A percentile compares a stretch with the other conserved stretches of the same genome.
Conservation (phyloP, 2,888 invertebrate genomes). For the Chelonus formosanus region DNA sequence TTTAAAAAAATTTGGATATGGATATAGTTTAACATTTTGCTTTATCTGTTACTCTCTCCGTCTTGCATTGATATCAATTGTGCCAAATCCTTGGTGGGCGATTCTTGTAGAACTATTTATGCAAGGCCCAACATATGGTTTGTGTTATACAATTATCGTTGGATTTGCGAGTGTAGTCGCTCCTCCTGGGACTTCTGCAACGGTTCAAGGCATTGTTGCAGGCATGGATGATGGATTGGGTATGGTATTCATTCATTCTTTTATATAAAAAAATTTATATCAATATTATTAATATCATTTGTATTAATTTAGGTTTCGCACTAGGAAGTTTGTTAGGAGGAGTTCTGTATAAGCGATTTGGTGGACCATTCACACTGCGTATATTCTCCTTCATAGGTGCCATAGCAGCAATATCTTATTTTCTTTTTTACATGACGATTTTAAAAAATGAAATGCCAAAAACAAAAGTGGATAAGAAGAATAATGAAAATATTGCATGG, state of each 20-base stretch:
- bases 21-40: slow-evolving; percentile 79
- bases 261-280: slow-evolving; percentile 7
- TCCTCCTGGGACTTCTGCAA: slow-evolving; percentile 79
- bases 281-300: slow-evolving; percentile 5
- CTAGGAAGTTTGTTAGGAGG: slow-evolving; percentile 81
- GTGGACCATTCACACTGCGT: slow-evolving; percentile 70
- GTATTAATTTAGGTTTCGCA: slow-evolving; percentile 72
- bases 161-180: slow-evolving; percentile 69
- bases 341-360: slow-evolving; percentile 72
- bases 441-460: slow-evolving; percentile 56
- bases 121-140: slow-evolving; percentile 88
- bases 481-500: slow-evolving; percentile 46
- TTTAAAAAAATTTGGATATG: slow-evolving; percentile 80
- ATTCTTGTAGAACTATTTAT: slow-evolving; percentile 81
- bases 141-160: slow-evolving; percentile 85
- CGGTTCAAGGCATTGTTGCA: slow-evolving; percentile 85
- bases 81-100: slow-evolving; percentile 83
- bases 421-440: slow-evolving; percentile 62
- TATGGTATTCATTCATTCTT: slow-evolving; percentile 50
- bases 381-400: slow-evolving; percentile 66
- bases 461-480: slow-evolving; percentile 32
- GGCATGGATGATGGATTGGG: slow-evolving; percentile 90
- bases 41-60: slow-evolving; percentile 80
- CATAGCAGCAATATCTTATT: slow-evolving; percentile 64
- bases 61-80: slow-evolving; percentile 78